Evolutionary conservation across 2,797 vertebrate species (phyloP).

Genomic region (Microcaecilia unicolor): DNA sequence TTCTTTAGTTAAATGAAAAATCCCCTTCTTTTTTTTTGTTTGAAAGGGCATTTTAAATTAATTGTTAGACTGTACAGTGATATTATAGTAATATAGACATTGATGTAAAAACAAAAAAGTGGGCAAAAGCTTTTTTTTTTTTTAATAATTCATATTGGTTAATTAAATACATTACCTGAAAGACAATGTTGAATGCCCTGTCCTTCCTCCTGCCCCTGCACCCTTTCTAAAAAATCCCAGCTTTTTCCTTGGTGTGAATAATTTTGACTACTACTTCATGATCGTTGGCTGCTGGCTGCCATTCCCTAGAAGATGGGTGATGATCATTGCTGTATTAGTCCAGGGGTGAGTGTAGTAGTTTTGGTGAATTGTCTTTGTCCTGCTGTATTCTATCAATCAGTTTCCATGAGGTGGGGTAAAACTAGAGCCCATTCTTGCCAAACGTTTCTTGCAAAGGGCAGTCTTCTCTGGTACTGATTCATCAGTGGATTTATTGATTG

Average conservation of each 20-base stretch:
- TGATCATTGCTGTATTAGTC: background rate
- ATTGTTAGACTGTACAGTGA: no score
- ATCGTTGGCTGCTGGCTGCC: background rate
- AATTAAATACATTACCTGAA: background rate
- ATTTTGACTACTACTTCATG: no score
- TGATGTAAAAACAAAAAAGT: background rate
- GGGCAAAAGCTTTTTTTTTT: background rate
- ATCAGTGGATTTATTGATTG: no score
- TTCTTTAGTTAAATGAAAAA: no score
- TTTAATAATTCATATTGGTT: background rate
- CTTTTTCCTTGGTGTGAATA: background rate
- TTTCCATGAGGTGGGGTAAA: conserved; percentile 9
- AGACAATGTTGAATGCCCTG: background rate
- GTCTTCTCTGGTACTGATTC: conserved; percentile 9
- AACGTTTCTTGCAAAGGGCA: conserved; percentile 13
- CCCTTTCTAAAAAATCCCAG: background rate
- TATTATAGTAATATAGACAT: background rate
- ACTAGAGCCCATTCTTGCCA: no score
- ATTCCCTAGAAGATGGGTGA: background rate
- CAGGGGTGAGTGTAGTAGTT: conserved; percentile 2
- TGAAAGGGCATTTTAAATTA: no score
- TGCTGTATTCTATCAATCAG: background rate
- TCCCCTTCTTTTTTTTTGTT: no score
- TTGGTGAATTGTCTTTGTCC: background rate
- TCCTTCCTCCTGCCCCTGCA: no score